Evolutionary conservation across 2,113 vertebrate genomes (phyloP), one percentile per base, ranked within the genome.

Genomic region (Prochilodus magdalenae): DNA sequence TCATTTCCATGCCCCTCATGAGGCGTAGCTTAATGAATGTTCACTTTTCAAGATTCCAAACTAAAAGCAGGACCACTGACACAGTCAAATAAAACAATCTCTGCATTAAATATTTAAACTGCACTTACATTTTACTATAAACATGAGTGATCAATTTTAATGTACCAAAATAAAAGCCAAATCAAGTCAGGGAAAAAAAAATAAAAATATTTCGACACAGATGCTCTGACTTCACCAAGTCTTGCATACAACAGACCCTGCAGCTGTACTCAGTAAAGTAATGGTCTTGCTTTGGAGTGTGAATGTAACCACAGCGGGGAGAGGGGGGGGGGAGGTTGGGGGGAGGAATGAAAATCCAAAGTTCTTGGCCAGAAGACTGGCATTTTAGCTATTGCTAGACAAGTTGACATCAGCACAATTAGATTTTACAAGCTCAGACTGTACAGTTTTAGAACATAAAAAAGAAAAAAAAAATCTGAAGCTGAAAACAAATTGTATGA

Each of bases 81-180:
- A 18, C 27, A 26, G 0, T 20, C 13, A 65, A 71, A 74, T 57
- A 69, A 88, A 77, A 20, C 53, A 71, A 87, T 11, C 62, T 86
- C 84, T 75, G 60, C 78, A 84, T 57, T 73, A 83, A 84, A 83
- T 82, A 66, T 90, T 94, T 91, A 86, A 93, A 91, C 90, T 87
- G 92, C 87, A 93, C 89, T 87, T 86, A 90, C 55, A 80, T 92
- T 93, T 93, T 93, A 94, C 91, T 93, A 92, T 87, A 93, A 92
- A 94, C 92, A 93, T 91, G 89, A 91, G 87, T 89, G 89, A 86
- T 91, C 86, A 91, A 89, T 86, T 89, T 84, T 83, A 88, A 91
- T 90, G 87, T 87, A 91, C 83, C 87, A 93, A 92, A 90, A 91
- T 84, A 84, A 83, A 91, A 89, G 77, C 83, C 65, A 79, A 85